These are phyloP conservation scores for Gari tellinella DNA, from an alignment of 2,888 invertebrate genomes.

Conservation along the genomic window DNA sequence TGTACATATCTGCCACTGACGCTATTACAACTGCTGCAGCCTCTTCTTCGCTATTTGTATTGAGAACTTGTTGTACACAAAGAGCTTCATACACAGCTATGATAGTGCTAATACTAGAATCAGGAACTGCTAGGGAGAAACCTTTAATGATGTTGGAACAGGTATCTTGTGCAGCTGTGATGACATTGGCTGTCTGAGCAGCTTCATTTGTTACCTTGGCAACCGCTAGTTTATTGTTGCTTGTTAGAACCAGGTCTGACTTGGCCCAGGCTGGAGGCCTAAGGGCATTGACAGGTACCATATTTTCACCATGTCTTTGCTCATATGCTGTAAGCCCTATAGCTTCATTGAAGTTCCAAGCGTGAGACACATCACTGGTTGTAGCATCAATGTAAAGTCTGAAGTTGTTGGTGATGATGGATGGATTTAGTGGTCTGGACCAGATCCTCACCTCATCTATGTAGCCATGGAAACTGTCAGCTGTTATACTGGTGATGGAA, in stretches of 20 bases:
- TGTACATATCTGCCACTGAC: conserved; percentile 39
- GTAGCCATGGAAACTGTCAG: conserved; percentile 62
- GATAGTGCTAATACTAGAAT: conserved; percentile 34
- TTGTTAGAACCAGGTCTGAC: conserved; percentile 62
- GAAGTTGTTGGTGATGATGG: conserved; percentile 64
- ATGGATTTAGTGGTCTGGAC: conserved; percentile 69
- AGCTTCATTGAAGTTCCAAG: conserved; percentile 72
- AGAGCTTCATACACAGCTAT: conserved; percentile 37
- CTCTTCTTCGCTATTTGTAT: conserved; percentile 40
- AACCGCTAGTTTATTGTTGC: conserved; percentile 23
- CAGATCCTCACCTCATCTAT: conserved; percentile 74
- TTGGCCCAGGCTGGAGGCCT: conserved; percentile 66
- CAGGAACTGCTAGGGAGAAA: conserved; percentile 28
- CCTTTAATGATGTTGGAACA: conserved; percentile 55
- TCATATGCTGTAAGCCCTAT: conserved; percentile 59
- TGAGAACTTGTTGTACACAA: conserved; percentile 54
- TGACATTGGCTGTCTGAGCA: conserved; percentile 20
- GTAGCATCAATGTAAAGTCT: conserved; percentile 44
- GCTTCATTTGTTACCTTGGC: conserved; percentile 40
- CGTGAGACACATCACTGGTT: conserved; percentile 65
- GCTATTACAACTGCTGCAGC: conserved; percentile 55
- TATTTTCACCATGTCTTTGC: conserved; percentile 39
- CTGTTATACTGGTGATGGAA: conserved; percentile 35
- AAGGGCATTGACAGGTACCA: conserved; percentile 51
- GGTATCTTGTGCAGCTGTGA: conserved; percentile 23